Percentiles rank a stretch among this genome's conserved stretches.
These are phyloP conservation scores for Ispidina lecontei DNA, from an alignment of 2,797 vertebrate species.

Conservation along the genomic window DNA sequence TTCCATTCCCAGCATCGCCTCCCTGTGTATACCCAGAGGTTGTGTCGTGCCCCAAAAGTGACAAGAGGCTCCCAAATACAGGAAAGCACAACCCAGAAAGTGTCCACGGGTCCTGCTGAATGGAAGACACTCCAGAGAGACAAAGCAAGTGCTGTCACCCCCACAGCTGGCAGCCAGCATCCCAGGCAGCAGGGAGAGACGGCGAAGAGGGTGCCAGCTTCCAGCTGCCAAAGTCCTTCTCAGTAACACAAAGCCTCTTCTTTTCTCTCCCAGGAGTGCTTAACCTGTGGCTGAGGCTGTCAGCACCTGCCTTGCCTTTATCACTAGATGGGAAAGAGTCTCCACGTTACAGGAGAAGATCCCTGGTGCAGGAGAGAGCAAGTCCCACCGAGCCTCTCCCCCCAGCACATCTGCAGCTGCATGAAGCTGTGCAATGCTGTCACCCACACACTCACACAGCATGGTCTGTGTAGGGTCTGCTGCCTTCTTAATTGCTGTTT, in stretches of 20 bases:
- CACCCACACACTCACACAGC: neutral
- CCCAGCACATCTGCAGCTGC: accelerated
- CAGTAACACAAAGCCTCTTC: neutral
- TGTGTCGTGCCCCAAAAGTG: accelerated
- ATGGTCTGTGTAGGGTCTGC: neutral
- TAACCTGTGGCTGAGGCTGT: neutral
- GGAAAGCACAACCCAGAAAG: neutral
- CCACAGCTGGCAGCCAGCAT: neutral
- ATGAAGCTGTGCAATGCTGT: neutral
- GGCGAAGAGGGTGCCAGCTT: neutral
- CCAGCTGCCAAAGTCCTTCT: neutral
- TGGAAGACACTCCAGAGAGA: neutral
- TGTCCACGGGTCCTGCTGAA: accelerated
- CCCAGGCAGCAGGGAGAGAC: neutral
- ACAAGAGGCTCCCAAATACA: neutral
- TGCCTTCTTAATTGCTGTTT: neutral
- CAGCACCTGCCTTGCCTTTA: neutral
- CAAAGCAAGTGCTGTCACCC: neutral
- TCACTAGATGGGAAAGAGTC: neutral
- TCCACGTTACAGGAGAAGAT: neutral
- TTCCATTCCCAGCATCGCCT: neutral
- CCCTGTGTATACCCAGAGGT: neutral
- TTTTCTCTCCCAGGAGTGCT: neutral
- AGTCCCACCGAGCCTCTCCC: neutral
- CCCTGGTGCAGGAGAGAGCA: neutral